phyloP scores from a whole-genome alignment of 2,888 invertebrate species.

The Portevinia maculata region DNA sequence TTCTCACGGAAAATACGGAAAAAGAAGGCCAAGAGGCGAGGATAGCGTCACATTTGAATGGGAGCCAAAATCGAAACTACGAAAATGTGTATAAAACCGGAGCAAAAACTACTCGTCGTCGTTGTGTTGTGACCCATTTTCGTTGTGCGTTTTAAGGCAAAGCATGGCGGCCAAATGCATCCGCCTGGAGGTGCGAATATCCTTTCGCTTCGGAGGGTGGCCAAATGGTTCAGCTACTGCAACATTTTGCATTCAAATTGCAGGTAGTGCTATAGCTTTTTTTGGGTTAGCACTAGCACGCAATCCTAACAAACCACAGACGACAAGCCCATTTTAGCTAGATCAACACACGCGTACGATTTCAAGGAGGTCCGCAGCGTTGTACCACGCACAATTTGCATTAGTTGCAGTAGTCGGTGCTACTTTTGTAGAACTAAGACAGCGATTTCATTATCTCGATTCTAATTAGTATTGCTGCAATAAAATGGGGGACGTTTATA shows the following conservation, averaged over 20 bases:
- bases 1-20: slow-evolving; percentile 21
- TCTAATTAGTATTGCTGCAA: slow-evolving; percentile 2
- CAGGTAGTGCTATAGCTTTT: slow-evolving; percentile 1
- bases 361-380: neutral
- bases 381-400: slow-evolving; percentile 6
- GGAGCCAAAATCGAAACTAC: slow-evolving; percentile 24
- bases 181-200: slow-evolving; percentile 48
- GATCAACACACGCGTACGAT: slow-evolving; percentile 21
- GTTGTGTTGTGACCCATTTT: slow-evolving; percentile 66
- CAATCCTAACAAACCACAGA: neutral
- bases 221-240: slow-evolving; percentile 16
- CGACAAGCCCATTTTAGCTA: slow-evolving; percentile 12
- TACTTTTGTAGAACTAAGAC: slow-evolving; percentile 14
- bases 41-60: slow-evolving; percentile 53
- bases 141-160: slow-evolving; percentile 70
- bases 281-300: slow-evolving; percentile 15
- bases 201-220: slow-evolving; percentile 28
- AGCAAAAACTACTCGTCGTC: slow-evolving; percentile 45
- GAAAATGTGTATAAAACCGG: slow-evolving; percentile 14
- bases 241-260: slow-evolving; percentile 33
- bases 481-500: neutral
- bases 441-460: slow-evolving; percentile 16
- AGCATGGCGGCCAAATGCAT: slow-evolving; percentile 64
- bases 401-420: slow-evolving; percentile 2
- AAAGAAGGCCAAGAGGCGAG: slow-evolving; percentile 60